A percentile compares a stretch with the other conserved stretches of the same genome.
Evolutionary conservation across 2,113 vertebrate genomes (phyloP).

Genomic region (Chiloscyllium plagiosum): DNA sequence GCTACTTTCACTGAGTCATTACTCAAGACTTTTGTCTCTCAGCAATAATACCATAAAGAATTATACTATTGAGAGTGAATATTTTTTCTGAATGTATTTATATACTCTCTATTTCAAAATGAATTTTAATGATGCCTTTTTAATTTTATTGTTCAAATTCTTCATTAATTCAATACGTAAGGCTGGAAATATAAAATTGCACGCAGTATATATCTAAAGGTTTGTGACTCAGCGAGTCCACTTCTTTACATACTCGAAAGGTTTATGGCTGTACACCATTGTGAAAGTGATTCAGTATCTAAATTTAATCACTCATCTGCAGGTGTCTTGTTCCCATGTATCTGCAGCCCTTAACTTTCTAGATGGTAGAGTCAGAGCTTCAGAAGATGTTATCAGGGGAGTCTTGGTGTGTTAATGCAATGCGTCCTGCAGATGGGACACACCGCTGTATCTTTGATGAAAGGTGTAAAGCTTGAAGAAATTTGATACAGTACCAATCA

Average conservation of each 20-base stretch:
- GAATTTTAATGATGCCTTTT: not conserved
- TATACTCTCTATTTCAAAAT: not conserved
- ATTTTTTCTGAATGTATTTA: not conserved
- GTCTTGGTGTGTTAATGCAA: too few relatives aligned
- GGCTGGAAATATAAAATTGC: too few relatives aligned
- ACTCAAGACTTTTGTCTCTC: not conserved
- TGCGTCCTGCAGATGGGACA: too few relatives aligned
- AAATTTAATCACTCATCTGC: not conserved
- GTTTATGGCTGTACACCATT: not conserved
- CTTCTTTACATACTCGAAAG: not conserved
- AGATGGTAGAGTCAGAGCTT: too few relatives aligned
- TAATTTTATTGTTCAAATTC: not conserved
- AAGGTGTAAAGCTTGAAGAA: too few relatives aligned
- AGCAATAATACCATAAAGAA: not conserved
- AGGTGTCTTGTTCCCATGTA: too few relatives aligned
- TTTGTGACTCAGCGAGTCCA: not conserved
- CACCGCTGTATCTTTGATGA: too few relatives aligned
- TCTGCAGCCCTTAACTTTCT: too few relatives aligned
- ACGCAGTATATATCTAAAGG: too few relatives aligned
- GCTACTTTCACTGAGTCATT: not conserved
- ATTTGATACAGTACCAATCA: too few relatives aligned
- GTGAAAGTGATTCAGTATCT: not conserved
- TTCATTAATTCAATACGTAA: not conserved
- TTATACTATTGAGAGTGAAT: not conserved
- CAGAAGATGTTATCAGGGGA: too few relatives aligned